Evolutionary conservation across 2,113 vertebrate species (phyloP).

Genomic region (Poicephalus gulielmi): DNA sequence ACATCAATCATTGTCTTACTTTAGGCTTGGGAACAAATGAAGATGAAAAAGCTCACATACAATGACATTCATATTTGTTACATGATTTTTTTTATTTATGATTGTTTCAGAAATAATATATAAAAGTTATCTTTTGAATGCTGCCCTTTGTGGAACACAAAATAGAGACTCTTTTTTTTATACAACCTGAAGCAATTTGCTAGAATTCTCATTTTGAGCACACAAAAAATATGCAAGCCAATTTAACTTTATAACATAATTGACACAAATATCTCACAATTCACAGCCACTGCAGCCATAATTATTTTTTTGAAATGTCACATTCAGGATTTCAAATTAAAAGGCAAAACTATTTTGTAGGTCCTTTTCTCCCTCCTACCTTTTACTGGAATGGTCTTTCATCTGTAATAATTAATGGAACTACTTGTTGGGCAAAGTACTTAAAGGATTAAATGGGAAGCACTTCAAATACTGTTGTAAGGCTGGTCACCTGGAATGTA

Average conservation of each 20-base stretch:
- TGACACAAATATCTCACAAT: neutral
- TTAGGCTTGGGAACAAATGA: conserved; percentile 12
- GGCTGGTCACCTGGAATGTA: neutral
- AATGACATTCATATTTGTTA: neutral
- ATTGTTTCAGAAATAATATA: neutral
- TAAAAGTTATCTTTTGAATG: neutral
- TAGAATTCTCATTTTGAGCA: neutral
- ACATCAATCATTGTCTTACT: conserved; percentile 13
- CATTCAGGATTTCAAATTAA: neutral
- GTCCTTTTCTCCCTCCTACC: neutral
- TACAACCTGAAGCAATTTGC: neutral
- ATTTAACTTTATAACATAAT: neutral
- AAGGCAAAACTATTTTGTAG: neutral
- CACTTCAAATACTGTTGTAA: neutral
- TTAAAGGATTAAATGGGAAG: neutral
- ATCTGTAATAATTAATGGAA: neutral
- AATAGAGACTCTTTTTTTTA: neutral
- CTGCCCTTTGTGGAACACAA: neutral
- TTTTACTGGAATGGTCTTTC: neutral
- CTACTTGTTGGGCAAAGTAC: neutral
- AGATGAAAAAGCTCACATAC: neutral
- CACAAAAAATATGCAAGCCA: neutral
- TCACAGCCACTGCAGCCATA: neutral
- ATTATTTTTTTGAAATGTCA: neutral
- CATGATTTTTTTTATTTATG: neutral